These are phyloP conservation scores for Theristicus caerulescens DNA, from an alignment of 2,113 vertebrate genomes.

Conservation along the genomic window DNA sequence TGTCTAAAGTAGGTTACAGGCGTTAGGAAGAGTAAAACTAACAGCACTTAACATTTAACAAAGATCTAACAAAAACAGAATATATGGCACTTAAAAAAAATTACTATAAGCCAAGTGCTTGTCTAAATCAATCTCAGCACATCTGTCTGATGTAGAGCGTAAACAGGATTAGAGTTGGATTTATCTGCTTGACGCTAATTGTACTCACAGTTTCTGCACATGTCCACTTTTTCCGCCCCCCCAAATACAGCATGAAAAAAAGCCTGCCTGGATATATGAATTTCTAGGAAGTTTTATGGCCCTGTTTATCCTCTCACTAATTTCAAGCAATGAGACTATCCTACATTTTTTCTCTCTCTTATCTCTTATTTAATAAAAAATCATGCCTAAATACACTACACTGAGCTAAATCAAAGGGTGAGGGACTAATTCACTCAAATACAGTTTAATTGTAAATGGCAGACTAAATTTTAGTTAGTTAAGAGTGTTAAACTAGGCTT, in stretches of 20 bases:
- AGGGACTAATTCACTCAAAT: conserved; percentile 63
- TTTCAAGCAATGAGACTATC: conserved; percentile 52
- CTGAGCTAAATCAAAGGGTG: conserved; percentile 66
- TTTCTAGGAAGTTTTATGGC: conserved; percentile 58
- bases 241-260: conserved; percentile 67
- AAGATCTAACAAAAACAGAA: conserved; percentile 73
- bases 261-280: conserved; percentile 51
- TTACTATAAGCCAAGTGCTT: conserved; percentile 84
- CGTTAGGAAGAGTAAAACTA: conserved; percentile 61
- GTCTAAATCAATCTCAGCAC: conserved; percentile 90
- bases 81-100: conserved; percentile 75
- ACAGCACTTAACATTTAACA: conserved; percentile 70
- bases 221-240: conserved; percentile 72
- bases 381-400: conserved; percentile 67
- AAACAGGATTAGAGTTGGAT: conserved; percentile 91
- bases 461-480: conserved; percentile 61
- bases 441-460: conserved; percentile 60
- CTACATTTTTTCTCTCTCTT: conserved; percentile 63
- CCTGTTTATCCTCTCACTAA: conserved; percentile 47
- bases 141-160: conserved; percentile 89
- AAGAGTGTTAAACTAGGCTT: conserved; percentile 59
- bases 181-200: conserved; percentile 93
- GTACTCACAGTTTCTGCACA: conserved; percentile 87
- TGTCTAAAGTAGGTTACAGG: conserved; percentile 68
- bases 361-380: conserved; percentile 72